Conservation (phyloP, 2,113 vertebrate species). For the Megalops atlanticus region DNA sequence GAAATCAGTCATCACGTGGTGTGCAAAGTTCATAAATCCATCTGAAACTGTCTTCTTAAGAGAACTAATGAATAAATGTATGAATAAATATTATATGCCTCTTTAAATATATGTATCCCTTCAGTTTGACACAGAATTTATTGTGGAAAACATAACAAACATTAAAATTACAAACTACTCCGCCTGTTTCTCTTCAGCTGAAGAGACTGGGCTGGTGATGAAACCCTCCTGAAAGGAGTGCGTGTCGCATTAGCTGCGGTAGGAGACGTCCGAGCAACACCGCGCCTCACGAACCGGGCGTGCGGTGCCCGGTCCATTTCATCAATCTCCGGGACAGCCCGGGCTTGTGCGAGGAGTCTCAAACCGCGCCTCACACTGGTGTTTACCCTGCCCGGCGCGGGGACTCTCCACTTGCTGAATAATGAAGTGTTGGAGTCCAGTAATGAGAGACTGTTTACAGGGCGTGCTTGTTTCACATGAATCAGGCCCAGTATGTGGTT, state of each 20-base stretch:
- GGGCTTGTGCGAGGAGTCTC: constrained; percentile 48
- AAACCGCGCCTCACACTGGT: constrained; percentile 51
- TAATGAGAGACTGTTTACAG: constrained; percentile 76
- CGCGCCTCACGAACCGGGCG: no score
- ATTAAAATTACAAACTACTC: not conserved
- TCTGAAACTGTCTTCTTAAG: not conserved
- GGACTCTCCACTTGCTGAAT: constrained; percentile 62
- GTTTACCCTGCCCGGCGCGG: constrained; percentile 48
- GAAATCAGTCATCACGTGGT: not conserved
- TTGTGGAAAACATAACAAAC: not conserved
- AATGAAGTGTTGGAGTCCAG: constrained; percentile 73
- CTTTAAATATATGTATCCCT: not conserved
- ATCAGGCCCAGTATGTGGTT: constrained; percentile 74
- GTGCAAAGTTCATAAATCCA: not conserved
- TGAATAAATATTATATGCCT: not conserved
- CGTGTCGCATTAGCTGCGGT: not conserved
- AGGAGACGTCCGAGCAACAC: not conserved
- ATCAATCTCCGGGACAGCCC: constrained; percentile 34
- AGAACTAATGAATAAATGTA: not conserved
- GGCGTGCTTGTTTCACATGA: constrained; percentile 75
- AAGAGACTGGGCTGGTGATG: not conserved
- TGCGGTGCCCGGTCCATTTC: not conserved
- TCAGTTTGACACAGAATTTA: not conserved
- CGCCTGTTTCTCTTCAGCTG: not conserved
- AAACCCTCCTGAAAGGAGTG: not conserved